Evolutionary conservation across 2,797 vertebrate genomes (phyloP).

Genomic region (Coranthus polyacanthus): DNA sequence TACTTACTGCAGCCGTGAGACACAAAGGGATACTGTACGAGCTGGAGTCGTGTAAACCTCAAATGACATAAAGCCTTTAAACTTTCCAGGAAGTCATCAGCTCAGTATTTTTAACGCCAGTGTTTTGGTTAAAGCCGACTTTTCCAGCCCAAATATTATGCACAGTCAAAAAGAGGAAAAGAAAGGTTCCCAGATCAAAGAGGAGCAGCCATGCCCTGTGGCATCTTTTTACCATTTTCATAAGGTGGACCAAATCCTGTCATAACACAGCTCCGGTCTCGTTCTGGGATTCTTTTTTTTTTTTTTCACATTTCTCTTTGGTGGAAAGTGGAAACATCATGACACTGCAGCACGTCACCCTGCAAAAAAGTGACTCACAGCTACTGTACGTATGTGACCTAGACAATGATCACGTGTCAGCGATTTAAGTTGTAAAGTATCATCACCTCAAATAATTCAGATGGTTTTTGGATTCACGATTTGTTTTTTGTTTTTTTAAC

Average conservation of each 20-base stretch:
- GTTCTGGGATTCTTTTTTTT: conserved; percentile 17
- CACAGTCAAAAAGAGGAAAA: conserved; percentile 38
- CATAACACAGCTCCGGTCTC: conserved; percentile 21
- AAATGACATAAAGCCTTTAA: conserved; percentile 23
- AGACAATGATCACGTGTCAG: background rate
- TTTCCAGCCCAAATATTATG: background rate
- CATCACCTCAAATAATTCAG: too few species aligned
- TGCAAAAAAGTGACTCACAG: conserved; percentile 23
- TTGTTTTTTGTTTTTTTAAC: too few species aligned
- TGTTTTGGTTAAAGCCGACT: conserved; percentile 1
- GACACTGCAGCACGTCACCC: conserved; percentile 11
- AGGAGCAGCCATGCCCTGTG: conserved; percentile 1
- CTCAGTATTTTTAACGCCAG: background rate
- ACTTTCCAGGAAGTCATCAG: conserved; percentile 14
- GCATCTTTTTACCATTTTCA: conserved; percentile 21
- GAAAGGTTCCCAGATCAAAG: conserved; percentile 21
- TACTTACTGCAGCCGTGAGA: background rate
- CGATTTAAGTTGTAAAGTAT: too few species aligned
- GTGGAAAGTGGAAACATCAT: background rate
- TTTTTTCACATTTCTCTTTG: conserved; percentile 9
- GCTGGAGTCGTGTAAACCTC: too few species aligned
- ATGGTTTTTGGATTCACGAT: too few species aligned
- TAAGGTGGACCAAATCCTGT: conserved; percentile 6
- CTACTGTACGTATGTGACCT: conserved; percentile 4
- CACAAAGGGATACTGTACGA: background rate